Conservation (phyloP, 2,888 invertebrate species). For the Drosophila nigritarsus region DNA sequence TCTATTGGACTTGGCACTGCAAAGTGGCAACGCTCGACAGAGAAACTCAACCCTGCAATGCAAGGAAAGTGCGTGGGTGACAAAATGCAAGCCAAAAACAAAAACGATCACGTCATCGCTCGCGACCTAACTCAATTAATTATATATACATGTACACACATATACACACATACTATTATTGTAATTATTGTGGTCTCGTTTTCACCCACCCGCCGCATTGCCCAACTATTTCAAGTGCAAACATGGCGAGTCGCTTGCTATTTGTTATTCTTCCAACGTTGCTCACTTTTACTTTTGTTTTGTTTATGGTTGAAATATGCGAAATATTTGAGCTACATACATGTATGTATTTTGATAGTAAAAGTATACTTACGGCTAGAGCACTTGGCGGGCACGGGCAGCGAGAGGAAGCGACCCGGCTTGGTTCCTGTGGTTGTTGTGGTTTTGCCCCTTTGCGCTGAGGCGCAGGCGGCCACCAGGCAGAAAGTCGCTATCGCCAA, state of each 20-base stretch:
- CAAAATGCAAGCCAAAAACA: conserved; percentile 27
- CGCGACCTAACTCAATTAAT: conserved; percentile 36
- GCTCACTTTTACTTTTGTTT: conserved; percentile 67
- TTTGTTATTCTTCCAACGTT: conserved; percentile 65
- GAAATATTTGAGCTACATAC: not conserved
- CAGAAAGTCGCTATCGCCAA: conserved; percentile 87
- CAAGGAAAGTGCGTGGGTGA: conserved; percentile 47
- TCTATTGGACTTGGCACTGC: conserved; percentile 19
- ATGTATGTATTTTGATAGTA: not conserved
- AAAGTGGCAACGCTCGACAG: conserved; percentile 25
- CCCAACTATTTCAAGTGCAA: conserved; percentile 75
- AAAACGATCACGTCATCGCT: conserved; percentile 50
- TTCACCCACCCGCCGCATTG: conserved; percentile 72
- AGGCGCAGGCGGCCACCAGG: conserved; percentile 87
- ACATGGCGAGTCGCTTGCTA: conserved; percentile 53
- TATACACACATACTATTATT: conserved; percentile 6
- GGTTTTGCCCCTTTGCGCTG: conserved; percentile 87
- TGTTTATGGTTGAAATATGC: conserved; percentile 21
- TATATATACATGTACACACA: conserved; percentile 5
- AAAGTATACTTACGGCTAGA: conserved; percentile 90
- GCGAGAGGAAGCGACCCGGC: conserved; percentile 93
- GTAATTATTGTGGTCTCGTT: conserved; percentile 24
- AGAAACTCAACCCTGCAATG: not conserved
- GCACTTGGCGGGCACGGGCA: conserved; percentile 93
- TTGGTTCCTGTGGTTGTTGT: conserved; percentile 87